These are phyloP conservation scores for Lycaena phlaeas DNA, from an alignment of 2,888 invertebrate genomes.

Conservation along the genomic window DNA sequence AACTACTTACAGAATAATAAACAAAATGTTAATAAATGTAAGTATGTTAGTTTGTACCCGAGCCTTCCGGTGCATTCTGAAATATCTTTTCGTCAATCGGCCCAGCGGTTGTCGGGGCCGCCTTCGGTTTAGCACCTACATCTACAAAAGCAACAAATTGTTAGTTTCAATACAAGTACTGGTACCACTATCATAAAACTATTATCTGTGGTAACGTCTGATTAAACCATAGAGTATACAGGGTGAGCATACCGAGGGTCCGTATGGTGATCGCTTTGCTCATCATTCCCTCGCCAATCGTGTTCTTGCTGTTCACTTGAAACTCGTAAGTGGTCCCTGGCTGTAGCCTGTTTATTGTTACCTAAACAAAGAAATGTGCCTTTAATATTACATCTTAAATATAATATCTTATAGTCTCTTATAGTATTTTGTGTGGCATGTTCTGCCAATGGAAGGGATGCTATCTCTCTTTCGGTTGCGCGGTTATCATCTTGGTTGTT, in stretches of 20 bases:
- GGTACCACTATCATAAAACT: background rate
- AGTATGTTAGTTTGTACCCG: constrained; percentile 67
- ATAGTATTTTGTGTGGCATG: too few relatives aligned
- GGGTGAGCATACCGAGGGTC: constrained; percentile 88
- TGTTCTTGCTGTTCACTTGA: constrained; percentile 95
- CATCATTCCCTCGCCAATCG: constrained; percentile 95
- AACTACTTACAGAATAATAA: too few relatives aligned
- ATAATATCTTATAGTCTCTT: too few relatives aligned
- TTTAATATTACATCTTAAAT: too few relatives aligned
- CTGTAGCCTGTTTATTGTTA: constrained; percentile 91
- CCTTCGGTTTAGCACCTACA: constrained; percentile 72
- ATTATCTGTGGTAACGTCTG: too few relatives aligned
- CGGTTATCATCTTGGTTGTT: too few relatives aligned
- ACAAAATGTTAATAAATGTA: constrained; percentile 19
- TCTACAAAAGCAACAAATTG: constrained; percentile 51
- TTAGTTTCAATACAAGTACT: constrained; percentile 7
- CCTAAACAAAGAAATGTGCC: constrained; percentile 40
- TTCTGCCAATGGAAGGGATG: too few relatives aligned
- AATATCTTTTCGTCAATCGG: constrained; percentile 76
- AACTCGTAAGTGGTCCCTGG: constrained; percentile 96
- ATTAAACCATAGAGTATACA: too few relatives aligned
- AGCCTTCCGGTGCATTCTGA: constrained; percentile 78
- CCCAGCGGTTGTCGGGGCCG: constrained; percentile 73
- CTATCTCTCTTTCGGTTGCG: too few relatives aligned
- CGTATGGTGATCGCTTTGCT: constrained; percentile 92